Evolutionary conservation across 2,113 vertebrate genomes (phyloP), one percentile per base, ranked within the genome.

Genomic region (Gopherus evgoodei): DNA sequence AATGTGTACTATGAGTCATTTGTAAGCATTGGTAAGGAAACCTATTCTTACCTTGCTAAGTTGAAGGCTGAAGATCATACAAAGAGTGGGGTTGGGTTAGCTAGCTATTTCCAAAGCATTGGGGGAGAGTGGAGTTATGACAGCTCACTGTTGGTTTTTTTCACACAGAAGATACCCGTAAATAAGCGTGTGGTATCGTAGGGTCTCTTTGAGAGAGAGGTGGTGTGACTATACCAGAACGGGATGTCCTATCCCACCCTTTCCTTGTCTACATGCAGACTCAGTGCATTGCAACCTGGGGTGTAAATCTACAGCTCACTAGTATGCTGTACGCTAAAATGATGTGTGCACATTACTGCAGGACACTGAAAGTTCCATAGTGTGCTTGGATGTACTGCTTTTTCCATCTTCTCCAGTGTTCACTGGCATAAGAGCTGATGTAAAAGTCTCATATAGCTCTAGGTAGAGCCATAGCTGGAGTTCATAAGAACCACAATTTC

Each of bases 11-110:
- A 59, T 53, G 62, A 90, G 79, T 56, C 50, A 57, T 50, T 3
- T 84, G 47, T 81, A 57, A 89, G 16, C 16, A 56, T 12, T 93
- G 5, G 27, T 78, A 78, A 47, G 25, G 42, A 47, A 72, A 72
- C 65, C n/a, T 72, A 19, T 83, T 96, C 24, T 52, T 75, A 35
- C 24, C 11, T 87, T 87, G n/a, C 31, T 0, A 0, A n/a, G 16
- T 50, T 86, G 38, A 94, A 85, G 56, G 93, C 88, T 59, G 2
- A 90, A 62, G 69, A n/a, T 90, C 11, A 57, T 90, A 80, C 79
- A 42, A 14, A 11, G 75, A 24, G 54, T 90, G 35, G n/a, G 80
- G 88, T 84, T 5, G n/a, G 69, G 24, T 88, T 35, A 95, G 2
- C 5, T 50, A 69, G 13, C 9, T 56, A 44, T 65, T 91, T 24